Evolutionary conservation across 2,888 invertebrate genomes (phyloP), one percentile per base, ranked within the genome.

Genomic region (Polyommatus iphigenia): DNA sequence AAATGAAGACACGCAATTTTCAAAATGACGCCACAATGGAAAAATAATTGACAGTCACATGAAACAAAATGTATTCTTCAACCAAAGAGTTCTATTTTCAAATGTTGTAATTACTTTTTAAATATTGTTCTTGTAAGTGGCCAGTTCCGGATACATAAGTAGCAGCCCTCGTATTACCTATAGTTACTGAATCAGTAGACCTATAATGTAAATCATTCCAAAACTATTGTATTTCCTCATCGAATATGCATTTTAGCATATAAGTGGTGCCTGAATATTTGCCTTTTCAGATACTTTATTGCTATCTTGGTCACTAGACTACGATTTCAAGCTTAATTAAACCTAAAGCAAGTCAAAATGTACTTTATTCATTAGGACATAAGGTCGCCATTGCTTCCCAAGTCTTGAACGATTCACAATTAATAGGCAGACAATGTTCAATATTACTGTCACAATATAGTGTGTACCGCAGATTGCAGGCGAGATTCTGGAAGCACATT

Each of bases 401-500:
- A 0, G 32, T 32, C 29, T 6, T 32, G 15, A 18, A 24, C 67
- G 67, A 67, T 67, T 18, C 67, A 67, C 67, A 67, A 67, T 67
- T 67, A 67, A 67, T 67, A 67, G 67, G 67, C 29, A 67, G 67
- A 67, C 67, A 67, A 67, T 67, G 67, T 67, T 67, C 67, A 67
- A 67, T 67, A 67, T 29, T 67, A 67, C 67, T 32, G 29, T 67
- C 67, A 67, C 67, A 67, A 67, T 67, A 67, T 67, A 67, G 67
- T 67, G 67, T 67, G 67, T 67, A 32, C 67, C 67, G 67, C 13
- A 67, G 67, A 59, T 20, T n/a, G 29, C 29, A 7, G 29, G 15
- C 67, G 29, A 67, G 67, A 67, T 67, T 67, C 71, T 71, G 50
- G 77, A 77, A 50, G 77, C 71, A 71, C 77, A 77, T 77, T 77